A percentile compares a stretch with the other conserved stretches of the same genome.
Conservation (phyloP, 2,797 vertebrate genomes). For the Falco concolor region DNA sequence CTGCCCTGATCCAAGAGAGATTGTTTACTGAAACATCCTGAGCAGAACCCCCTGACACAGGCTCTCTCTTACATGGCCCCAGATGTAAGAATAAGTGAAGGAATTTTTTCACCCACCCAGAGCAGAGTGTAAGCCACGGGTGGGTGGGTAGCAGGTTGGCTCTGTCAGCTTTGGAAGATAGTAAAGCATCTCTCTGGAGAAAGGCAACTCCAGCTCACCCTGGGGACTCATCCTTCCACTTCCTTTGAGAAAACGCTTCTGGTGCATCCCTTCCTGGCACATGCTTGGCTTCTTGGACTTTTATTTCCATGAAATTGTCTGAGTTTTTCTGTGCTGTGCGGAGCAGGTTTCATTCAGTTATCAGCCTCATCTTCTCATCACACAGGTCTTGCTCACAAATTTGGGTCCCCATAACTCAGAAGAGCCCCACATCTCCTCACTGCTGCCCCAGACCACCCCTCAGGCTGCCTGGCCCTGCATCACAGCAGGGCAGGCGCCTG, state of each 20-base stretch:
- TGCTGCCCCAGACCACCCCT: neutral
- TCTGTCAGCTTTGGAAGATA: neutral
- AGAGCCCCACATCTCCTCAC: neutral
- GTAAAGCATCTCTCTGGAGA: neutral
- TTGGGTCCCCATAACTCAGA: neutral
- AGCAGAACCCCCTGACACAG: neutral
- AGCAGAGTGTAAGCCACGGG: neutral
- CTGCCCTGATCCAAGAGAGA: neutral
- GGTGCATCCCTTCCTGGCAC: neutral
- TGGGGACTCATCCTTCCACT: neutral
- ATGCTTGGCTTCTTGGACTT: neutral
- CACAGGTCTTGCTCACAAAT: rapidly evolving
- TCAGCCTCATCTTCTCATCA: neutral
- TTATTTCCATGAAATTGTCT: neutral
- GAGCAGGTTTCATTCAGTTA: neutral
- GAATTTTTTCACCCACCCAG: neutral
- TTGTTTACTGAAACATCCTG: neutral
- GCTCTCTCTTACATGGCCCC: neutral
- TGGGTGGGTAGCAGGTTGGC: neutral
- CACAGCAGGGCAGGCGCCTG: neutral
- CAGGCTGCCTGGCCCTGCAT: neutral
- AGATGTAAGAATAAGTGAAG: neutral
- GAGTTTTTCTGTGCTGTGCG: neutral
- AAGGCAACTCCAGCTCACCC: neutral
- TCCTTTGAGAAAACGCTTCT: neutral